Evolutionary conservation across 2,113 vertebrate genomes (phyloP).

Genomic region (Argyrosomus japonicus): DNA sequence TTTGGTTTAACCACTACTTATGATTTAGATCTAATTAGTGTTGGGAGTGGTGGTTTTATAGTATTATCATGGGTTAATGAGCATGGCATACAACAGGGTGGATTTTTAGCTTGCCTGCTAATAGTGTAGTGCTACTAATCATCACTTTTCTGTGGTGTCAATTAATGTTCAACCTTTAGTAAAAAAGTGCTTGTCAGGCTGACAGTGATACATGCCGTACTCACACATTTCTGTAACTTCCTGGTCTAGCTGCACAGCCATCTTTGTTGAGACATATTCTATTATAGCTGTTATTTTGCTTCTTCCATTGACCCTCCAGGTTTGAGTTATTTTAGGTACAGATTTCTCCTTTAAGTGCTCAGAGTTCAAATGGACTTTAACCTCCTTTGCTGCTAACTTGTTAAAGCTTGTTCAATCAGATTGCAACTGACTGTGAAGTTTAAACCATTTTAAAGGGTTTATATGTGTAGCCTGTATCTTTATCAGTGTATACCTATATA

Average conservation of each 20-base stretch:
- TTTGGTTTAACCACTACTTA: constrained; percentile 45
- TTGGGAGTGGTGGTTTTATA: constrained; percentile 59
- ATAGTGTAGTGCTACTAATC: constrained; percentile 48
- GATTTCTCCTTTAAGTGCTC: background rate
- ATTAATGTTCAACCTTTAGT: constrained; percentile 37
- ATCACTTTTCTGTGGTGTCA: constrained; percentile 25
- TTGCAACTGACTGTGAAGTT: constrained; percentile 1
- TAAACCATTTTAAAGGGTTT: background rate
- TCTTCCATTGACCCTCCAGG: background rate
- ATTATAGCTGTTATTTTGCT: too few relatives aligned
- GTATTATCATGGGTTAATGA: constrained; percentile 67
- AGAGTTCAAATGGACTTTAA: background rate
- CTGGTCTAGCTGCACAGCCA: background rate
- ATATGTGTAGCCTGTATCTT: too few relatives aligned
- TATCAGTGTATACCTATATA: too few relatives aligned
- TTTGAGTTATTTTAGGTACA: constrained; percentile 14
- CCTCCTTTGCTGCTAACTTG: background rate
- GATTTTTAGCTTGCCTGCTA: constrained; percentile 51
- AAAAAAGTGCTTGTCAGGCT: constrained; percentile 22
- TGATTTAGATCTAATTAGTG: constrained; percentile 58
- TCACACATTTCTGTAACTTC: background rate
- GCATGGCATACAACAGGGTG: constrained; percentile 49
- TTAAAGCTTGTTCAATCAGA: constrained; percentile 16
- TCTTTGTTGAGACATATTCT: constrained; percentile 2
- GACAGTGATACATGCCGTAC: background rate